phyloP scores from a whole-genome alignment of 2,113 vertebrate species.

The Rhea pennata region DNA sequence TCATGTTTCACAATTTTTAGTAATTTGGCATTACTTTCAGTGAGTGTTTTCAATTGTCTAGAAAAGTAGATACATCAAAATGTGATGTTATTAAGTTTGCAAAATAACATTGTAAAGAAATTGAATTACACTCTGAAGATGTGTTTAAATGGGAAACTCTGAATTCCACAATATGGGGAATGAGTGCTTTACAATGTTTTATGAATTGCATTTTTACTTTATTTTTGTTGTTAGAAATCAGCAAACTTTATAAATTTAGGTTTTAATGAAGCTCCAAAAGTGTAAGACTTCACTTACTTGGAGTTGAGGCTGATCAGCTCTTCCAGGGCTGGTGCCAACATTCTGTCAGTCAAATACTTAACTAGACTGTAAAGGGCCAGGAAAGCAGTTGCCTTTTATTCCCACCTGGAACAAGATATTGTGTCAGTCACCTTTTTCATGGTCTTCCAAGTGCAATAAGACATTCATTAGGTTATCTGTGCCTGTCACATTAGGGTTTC shows the following conservation, averaged over 20 bases:
- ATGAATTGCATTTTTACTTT: neutral
- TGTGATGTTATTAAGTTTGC: neutral
- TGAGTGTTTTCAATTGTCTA: neutral
- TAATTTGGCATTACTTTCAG: neutral
- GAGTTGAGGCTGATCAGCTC: conserved; percentile 77
- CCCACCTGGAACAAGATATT: conserved; percentile 76
- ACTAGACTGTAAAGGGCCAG: conserved; percentile 60
- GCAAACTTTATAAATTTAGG: neutral
- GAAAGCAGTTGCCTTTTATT: conserved; percentile 73
- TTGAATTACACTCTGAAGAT: neutral
- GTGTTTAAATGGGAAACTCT: neutral
- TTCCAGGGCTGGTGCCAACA: conserved; percentile 84
- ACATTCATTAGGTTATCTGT: conserved; percentile 43
- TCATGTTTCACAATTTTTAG: neutral
- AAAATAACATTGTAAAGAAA: neutral
- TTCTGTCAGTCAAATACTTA: conserved; percentile 73
- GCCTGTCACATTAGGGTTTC: conserved; percentile 5
- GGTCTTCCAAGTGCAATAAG: conserved; percentile 9
- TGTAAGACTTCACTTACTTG: conserved; percentile 78
- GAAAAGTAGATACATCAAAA: neutral
- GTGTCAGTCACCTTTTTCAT: conserved; percentile 16
- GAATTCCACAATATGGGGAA: neutral
- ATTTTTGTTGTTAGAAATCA: neutral
- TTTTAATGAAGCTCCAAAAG: neutral
- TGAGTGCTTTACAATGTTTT: neutral